Percentiles rank a stretch among this genome's conserved stretches.
phyloP scores from a whole-genome alignment of 1,140 invertebrate species.

The Hirudo medicinalis region DNA sequence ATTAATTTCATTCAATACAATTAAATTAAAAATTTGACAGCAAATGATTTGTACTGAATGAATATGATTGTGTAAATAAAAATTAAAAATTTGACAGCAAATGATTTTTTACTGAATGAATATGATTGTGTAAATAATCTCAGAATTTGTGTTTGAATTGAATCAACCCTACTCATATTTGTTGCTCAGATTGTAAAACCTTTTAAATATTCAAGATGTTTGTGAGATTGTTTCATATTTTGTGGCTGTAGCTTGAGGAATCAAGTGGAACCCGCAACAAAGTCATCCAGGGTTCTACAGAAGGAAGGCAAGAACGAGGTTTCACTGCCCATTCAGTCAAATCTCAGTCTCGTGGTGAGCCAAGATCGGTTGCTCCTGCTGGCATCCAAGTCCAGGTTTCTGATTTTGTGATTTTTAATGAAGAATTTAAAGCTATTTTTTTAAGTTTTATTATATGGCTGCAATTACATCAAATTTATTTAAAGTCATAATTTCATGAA shows the following conservation, averaged over 20 bases:
- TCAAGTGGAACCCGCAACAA: conserved; percentile 31
- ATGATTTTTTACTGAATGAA: neutral
- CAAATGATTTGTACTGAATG: neutral
- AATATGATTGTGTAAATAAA: neutral
- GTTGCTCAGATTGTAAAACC: too few species aligned
- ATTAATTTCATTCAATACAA: too few species aligned
- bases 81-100: neutral
- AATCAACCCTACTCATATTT: too few species aligned
- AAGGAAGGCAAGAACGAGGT: conserved; percentile 30
- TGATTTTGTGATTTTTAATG: conserved; percentile 24
- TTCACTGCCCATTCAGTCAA: conserved; percentile 27
- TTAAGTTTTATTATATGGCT: neutral
- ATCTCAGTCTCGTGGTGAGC: neutral
- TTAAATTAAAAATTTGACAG: neutral
- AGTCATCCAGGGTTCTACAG: conserved; percentile 28
- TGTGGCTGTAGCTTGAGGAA: conserved; percentile 28
- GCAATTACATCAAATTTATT: neutral
- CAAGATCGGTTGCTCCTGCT: conserved; percentile 20
- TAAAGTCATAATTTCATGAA: neutral
- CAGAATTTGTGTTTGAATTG: too few species aligned
- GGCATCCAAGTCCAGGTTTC: conserved; percentile 26
- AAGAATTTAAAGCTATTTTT: conserved; percentile 14
- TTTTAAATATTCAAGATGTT: too few species aligned
- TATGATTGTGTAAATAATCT: neutral
- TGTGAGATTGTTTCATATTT: neutral